Percentiles rank a stretch among this genome's conserved stretches.
These are phyloP conservation scores for Bothrops jararaca DNA, from an alignment of 2,113 vertebrate genomes.

Conservation along the genomic window DNA sequence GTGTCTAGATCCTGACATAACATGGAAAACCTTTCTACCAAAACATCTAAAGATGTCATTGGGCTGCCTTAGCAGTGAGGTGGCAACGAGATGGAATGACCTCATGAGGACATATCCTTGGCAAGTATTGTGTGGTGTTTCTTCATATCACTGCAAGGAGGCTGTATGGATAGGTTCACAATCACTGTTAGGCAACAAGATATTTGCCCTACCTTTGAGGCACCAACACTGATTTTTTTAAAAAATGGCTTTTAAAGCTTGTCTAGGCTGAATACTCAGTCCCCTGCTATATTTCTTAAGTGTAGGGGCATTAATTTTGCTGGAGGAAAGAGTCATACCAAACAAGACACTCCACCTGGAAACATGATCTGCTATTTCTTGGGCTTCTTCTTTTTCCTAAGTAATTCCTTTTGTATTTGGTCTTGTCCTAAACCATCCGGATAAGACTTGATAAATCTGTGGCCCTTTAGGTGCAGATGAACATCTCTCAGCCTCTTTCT, in stretches of 20 bases:
- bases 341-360: not conserved
- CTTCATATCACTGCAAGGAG: not conserved
- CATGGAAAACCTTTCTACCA: not conserved
- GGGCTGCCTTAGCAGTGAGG: not conserved
- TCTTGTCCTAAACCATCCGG: not conserved
- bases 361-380: not conserved
- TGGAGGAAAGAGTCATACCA: not conserved
- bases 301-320: not conserved
- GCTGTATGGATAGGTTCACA: not conserved
- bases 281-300: not conserved
- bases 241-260: not conserved
- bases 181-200: not conserved
- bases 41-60: not conserved
- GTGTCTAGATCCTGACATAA: not conserved
- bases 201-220: not conserved
- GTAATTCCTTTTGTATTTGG: not conserved
- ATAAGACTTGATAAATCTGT: not conserved
- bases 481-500: not conserved
- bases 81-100: not conserved
- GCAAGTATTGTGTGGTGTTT: not conserved
- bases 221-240: not conserved
- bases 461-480: not conserved
- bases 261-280: not conserved
- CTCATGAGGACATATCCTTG: not conserved
- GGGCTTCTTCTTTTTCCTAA: not conserved